These are phyloP conservation scores for Myotis findleyi DNA, from an alignment of 2,797 vertebrate genomes.

Conservation along the genomic window DNA sequence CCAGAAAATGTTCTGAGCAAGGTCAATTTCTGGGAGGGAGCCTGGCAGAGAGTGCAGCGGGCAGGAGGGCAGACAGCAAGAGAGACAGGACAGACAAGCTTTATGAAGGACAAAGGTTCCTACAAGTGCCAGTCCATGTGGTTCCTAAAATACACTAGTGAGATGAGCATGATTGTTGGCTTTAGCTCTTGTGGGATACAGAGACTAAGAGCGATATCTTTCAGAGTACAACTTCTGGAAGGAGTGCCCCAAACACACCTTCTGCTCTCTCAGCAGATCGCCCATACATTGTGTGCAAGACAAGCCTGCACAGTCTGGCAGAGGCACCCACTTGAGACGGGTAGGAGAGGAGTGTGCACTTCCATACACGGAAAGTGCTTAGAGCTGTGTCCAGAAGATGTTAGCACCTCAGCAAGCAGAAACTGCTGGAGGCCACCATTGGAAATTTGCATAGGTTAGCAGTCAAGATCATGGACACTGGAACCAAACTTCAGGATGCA, in stretches of 20 bases:
- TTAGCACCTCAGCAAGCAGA: neutral
- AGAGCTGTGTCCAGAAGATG: neutral
- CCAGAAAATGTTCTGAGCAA: neutral
- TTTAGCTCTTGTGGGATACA: neutral
- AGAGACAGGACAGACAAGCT: neutral
- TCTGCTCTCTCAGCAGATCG: neutral
- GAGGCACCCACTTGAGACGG: neutral
- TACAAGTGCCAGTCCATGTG: neutral
- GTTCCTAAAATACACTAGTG: neutral
- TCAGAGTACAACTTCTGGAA: neutral
- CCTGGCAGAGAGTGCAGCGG: neutral
- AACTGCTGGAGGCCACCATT: neutral
- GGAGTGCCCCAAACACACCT: neutral
- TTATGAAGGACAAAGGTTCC: neutral
- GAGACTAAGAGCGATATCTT: neutral
- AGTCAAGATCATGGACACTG: neutral
- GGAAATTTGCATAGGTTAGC: neutral
- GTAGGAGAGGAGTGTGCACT: neutral
- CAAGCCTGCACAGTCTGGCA: neutral
- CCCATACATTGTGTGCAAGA: neutral
- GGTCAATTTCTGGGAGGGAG: neutral
- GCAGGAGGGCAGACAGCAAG: neutral
- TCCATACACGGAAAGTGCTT: neutral
- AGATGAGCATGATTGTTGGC: neutral
- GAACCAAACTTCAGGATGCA: neutral